Percentiles rank a stretch among this genome's conserved stretches.
phyloP scores from a whole-genome alignment of 2,797 vertebrate species.

The Smutsia gigantea region DNA sequence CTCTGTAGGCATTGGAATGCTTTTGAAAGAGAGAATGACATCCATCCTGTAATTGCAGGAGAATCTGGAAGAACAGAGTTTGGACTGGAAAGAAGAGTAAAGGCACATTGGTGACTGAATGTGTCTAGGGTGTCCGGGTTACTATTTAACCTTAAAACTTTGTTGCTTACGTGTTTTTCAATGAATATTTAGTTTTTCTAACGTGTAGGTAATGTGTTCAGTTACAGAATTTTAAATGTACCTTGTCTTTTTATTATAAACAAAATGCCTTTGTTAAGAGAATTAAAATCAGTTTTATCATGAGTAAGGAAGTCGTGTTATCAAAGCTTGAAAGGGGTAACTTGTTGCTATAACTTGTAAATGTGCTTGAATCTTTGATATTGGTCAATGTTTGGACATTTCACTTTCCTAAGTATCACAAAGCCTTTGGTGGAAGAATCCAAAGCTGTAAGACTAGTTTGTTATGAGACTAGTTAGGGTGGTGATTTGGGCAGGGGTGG shows the following conservation, averaged over 20 bases:
- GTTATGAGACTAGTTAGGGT: background rate
- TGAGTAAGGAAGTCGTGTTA: background rate
- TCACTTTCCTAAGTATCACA: background rate
- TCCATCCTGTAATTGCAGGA: background rate
- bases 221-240: background rate
- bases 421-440: background rate
- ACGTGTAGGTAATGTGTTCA: background rate
- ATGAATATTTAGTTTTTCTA: background rate
- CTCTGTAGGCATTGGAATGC: background rate
- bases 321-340: background rate
- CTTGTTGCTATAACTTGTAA: background rate
- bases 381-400: background rate
- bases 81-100: background rate
- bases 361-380: background rate
- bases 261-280: background rate
- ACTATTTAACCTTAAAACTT: background rate
- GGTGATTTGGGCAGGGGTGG: background rate
- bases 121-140: background rate
- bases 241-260: background rate
- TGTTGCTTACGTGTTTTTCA: background rate
- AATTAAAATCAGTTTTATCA: background rate
- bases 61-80: background rate
- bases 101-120: background rate
- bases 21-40: background rate
- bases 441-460: background rate